Evolutionary conservation across 92 coral and sea anemone genomes (phyloP).

Genomic region (Palythoa grandiflora): DNA sequence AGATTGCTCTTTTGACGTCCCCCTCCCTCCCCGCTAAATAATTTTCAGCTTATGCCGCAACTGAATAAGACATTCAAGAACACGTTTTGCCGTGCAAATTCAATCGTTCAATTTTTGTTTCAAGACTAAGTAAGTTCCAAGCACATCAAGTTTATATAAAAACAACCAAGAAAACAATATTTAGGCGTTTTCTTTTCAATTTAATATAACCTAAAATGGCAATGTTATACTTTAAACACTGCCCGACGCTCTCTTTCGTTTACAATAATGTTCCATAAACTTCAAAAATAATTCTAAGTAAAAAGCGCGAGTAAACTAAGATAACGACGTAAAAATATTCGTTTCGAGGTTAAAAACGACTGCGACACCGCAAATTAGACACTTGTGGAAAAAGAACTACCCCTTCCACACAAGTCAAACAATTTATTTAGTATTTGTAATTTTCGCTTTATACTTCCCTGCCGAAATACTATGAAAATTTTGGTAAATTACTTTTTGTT

Average conservation of each 20-base stretch:
- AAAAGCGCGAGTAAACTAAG: background rate
- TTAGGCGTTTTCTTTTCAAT: no score
- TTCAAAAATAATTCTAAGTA: background rate
- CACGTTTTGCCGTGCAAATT: no score
- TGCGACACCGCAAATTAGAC: background rate
- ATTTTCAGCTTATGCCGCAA: no score
- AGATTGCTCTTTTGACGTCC: no score
- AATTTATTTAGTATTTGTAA: background rate
- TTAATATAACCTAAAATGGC: no score
- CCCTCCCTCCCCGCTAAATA: no score
- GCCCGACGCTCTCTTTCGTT: background rate
- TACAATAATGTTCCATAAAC: background rate
- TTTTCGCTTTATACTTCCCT: background rate
- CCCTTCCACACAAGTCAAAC: background rate
- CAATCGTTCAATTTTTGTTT: no score
- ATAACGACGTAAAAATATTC: background rate
- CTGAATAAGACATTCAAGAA: no score
- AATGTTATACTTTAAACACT: no score
- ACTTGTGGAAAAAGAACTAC: background rate
- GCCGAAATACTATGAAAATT: background rate
- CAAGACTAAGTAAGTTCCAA: no score
- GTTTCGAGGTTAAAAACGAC: background rate
- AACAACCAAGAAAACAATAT: no score
- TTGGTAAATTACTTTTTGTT: background rate
- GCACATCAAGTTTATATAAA: no score